Evolutionary conservation across 2,113 vertebrate species (phyloP).

Genomic region (Taurulus bubalis): DNA sequence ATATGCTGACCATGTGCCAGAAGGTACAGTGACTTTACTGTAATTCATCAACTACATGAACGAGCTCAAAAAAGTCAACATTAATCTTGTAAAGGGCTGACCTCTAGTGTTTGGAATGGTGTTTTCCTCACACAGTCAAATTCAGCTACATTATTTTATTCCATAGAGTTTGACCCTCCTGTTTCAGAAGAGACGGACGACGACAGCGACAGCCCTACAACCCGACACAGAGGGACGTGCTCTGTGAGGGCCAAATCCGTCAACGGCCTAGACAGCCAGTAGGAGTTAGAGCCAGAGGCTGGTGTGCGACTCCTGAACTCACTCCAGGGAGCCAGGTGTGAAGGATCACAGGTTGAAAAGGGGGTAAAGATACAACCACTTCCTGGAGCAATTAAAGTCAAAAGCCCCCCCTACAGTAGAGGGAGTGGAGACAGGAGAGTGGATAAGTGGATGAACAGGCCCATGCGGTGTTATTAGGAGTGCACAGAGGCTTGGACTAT

Average conservation of each 20-base stretch:
- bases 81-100: conserved; percentile 15
- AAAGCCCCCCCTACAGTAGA: conserved; percentile 39
- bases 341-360: conserved; percentile 40
- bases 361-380: conserved; percentile 36
- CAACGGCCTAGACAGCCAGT: conserved; percentile 78
- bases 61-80: not conserved
- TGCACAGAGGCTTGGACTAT: conserved; percentile 33
- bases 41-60: conserved; percentile 10
- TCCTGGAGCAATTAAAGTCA: conserved; percentile 48
- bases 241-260: conserved; percentile 58
- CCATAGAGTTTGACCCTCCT: not conserved
- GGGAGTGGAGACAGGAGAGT: conserved; percentile 22
- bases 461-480: conserved; percentile 60
- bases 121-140: not conserved
- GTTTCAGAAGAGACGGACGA: conserved; percentile 66
- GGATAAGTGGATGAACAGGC: conserved; percentile 42
- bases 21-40: conserved; percentile 68
- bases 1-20: conserved; percentile 52
- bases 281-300: conserved; percentile 38
- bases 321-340: conserved; percentile 33
- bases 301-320: conserved; percentile 35
- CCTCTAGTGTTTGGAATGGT: conserved; percentile 40
- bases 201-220: conserved; percentile 31
- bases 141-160: not conserved
- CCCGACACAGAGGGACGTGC: conserved; percentile 61